Percentiles rank a stretch among this genome's conserved stretches.
phyloP scores from a whole-genome alignment of 2,888 invertebrate genomes.

The Leptopilina myrica region DNA sequence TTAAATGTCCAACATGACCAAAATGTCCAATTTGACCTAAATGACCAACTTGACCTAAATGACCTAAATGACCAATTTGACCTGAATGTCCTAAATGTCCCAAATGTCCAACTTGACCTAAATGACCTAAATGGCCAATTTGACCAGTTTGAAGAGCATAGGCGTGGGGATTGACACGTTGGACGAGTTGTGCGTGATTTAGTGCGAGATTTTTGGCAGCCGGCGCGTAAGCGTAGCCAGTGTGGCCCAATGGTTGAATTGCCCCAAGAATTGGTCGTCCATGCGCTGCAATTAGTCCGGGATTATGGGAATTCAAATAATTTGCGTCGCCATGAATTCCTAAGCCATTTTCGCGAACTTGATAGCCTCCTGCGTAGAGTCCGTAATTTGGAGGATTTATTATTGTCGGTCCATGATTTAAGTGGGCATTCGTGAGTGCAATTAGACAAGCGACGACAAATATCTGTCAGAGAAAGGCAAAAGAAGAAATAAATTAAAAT shows the following conservation, averaged over 20 bases:
- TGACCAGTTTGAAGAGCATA: not conserved
- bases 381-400: conserved; percentile 32
- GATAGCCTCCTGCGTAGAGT: not conserved
- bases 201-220: conserved; percentile 5
- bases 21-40: not conserved
- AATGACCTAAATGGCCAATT: not conserved
- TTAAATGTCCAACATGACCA: not conserved
- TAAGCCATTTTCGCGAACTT: not conserved
- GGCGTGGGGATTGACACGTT: not conserved
- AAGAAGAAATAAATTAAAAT: too few species aligned
- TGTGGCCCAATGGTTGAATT: conserved; percentile 23
- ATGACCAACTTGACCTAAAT: not conserved
- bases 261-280: not conserved
- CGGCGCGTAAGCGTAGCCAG: conserved; percentile 23
- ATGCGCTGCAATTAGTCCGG: not conserved
- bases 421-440: not conserved
- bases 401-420: conserved; percentile 24
- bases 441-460: not conserved
- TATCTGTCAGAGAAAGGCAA: not conserved
- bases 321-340: not conserved
- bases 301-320: not conserved
- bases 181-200: not conserved
- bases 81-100: not conserved
- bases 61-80: not conserved
- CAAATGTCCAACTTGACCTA: not conserved